Conservation (phyloP, 2,888 invertebrate species). For the Pyrrhosoma nymphula region DNA sequence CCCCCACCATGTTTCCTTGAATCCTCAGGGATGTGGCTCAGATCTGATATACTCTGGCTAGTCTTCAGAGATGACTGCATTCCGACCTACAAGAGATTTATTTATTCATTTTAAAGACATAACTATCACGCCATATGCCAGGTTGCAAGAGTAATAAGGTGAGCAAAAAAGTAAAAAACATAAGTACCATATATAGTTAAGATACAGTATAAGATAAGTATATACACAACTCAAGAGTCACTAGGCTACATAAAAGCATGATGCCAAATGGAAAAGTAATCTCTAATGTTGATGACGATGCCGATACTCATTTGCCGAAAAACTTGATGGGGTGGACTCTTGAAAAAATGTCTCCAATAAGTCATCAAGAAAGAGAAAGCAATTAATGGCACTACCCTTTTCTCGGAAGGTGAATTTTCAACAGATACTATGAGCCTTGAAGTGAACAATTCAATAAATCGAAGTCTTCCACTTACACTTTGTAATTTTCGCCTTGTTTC, state of each 20-base stretch:
- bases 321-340: background rate
- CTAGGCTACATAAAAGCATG: too few species aligned
- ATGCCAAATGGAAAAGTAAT: too few species aligned
- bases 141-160: conserved; percentile 66
- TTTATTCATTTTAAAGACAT: conserved; percentile 69
- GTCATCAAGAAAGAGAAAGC: too few species aligned
- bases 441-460: too few species aligned
- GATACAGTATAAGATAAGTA: too few species aligned
- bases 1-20: conserved; percentile 68
- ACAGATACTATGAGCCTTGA: background rate
- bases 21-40: conserved; percentile 85
- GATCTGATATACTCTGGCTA: conserved; percentile 92
- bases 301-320: background rate
- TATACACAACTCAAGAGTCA: too few species aligned
- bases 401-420: background rate
- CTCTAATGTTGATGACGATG: too few species aligned
- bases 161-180: background rate
- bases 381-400: background rate
- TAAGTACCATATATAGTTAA: too few species aligned
- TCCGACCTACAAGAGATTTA: conserved; percentile 82
- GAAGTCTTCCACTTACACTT: conserved; percentile 83
- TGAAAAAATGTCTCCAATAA: background rate
- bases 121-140: conserved; percentile 60
- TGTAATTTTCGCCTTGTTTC: conserved; percentile 92
- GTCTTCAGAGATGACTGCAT: conserved; percentile 89